Evolutionary conservation across 2,888 invertebrate species (phyloP).

Genomic region (Drosophila flavopinicola): DNA sequence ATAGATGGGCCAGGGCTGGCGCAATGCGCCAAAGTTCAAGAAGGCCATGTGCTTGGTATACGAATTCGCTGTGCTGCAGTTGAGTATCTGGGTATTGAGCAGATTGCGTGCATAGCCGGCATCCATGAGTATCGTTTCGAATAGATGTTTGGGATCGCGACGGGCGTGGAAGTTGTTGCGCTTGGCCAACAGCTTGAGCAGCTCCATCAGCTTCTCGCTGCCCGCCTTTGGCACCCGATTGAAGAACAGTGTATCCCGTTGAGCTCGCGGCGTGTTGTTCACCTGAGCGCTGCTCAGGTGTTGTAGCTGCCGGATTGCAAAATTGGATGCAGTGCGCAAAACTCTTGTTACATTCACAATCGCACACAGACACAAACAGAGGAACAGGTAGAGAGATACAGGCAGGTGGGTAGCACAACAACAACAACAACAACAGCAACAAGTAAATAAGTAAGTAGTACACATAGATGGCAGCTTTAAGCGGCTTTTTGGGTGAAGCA

Average conservation of each 20-base stretch:
- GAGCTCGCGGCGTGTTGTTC: slow-evolving; percentile 78
- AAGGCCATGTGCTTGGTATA: slow-evolving; percentile 95
- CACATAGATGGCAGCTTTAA: slow-evolving; percentile 23
- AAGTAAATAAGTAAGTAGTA: slow-evolving; percentile 24
- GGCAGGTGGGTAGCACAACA: slow-evolving; percentile 26
- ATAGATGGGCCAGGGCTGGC: slow-evolving; percentile 92
- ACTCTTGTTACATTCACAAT: slow-evolving; percentile 33
- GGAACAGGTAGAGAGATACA: slow-evolving; percentile 1
- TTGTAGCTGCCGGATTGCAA: slow-evolving; percentile 69
- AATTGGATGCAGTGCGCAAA: slow-evolving; percentile 53
- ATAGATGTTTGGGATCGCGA: slow-evolving; percentile 90
- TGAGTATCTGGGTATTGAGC: slow-evolving; percentile 88
- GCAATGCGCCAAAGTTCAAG: slow-evolving; percentile 91
- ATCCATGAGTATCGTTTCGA: slow-evolving; percentile 85
- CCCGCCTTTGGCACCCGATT: slow-evolving; percentile 96
- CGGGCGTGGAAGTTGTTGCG: slow-evolving; percentile 89
- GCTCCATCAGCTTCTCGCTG: slow-evolving; percentile 94
- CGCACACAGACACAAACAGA: slow-evolving; percentile 20
- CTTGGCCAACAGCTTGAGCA: slow-evolving; percentile 88
- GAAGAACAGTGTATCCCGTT: slow-evolving; percentile 91
- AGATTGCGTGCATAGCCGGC: slow-evolving; percentile 90
- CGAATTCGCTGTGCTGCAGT: slow-evolving; percentile 88
- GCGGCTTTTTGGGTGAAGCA: slow-evolving; percentile 30
- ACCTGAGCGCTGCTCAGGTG: slow-evolving; percentile 60
- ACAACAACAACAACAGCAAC: slow-evolving; percentile 2